A percentile compares a stretch with the other conserved stretches of the same genome.
Evolutionary conservation across 1,140 invertebrate genomes (phyloP).

Genomic region (Tyrophagus putrescentiae): DNA sequence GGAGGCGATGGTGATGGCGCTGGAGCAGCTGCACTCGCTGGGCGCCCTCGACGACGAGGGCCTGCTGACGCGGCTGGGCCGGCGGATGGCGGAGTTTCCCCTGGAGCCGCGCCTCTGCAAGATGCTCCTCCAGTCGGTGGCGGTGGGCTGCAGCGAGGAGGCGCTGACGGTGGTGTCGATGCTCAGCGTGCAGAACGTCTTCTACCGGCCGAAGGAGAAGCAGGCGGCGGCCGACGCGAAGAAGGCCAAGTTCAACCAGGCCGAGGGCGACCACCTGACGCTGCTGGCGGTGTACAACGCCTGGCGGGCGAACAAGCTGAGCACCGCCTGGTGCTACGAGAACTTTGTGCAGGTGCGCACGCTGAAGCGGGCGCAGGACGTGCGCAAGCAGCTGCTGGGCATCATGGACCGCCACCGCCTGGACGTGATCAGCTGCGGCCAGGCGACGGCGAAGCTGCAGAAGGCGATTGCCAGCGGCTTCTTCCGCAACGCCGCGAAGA

Average conservation of each 20-base stretch:
- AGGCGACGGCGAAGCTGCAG: constrained; percentile 85
- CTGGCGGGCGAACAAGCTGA: constrained; percentile 98
- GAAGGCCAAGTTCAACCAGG: constrained; percentile 97
- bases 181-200: constrained; percentile 97
- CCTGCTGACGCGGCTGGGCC: constrained; percentile 73
- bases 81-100: constrained; percentile 98
- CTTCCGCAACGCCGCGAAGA: constrained; percentile 96
- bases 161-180: constrained; percentile 96
- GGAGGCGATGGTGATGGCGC: constrained; percentile 75
- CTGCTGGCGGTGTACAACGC: constrained; percentile 97
- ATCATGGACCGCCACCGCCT: constrained; percentile 98
- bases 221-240: constrained; percentile 95
- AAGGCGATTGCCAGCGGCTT: constrained; percentile 98
- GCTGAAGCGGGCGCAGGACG: constrained; percentile 91
- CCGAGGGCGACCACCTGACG: constrained; percentile 95
- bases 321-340: constrained; percentile 98
- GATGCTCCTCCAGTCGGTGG: constrained; percentile 98
- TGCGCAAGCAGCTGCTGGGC: constrained; percentile 88
- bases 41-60: constrained; percentile 95
- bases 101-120: constrained; percentile 96
- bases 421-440: constrained; percentile 88
- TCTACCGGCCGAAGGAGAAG: constrained; percentile 83
- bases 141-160: constrained; percentile 95
- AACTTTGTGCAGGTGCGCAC: constrained; percentile 96
- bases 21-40: constrained; percentile 90